Percentiles rank a stretch among this genome's conserved stretches.
These are phyloP conservation scores for Sorex fumeus DNA, from an alignment of 2,113 vertebrate genomes.

Conservation along the genomic window DNA sequence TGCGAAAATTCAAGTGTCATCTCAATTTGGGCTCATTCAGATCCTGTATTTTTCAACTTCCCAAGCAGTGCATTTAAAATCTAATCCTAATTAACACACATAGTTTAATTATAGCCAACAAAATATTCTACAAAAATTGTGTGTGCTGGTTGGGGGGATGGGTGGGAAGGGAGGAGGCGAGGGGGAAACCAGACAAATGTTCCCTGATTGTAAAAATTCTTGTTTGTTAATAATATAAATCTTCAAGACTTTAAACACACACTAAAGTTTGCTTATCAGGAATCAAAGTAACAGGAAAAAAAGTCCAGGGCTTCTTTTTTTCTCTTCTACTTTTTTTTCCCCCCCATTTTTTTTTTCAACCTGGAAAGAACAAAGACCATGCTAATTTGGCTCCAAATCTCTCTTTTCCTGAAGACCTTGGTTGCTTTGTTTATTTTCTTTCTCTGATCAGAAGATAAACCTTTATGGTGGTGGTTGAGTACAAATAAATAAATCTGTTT, in stretches of 20 bases:
- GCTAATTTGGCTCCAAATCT: slow-evolving; percentile 61
- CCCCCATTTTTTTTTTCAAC: slow-evolving; percentile 73
- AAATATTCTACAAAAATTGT: slow-evolving; percentile 90
- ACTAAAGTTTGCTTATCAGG: slow-evolving; percentile 84
- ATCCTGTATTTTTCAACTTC: slow-evolving; percentile 90
- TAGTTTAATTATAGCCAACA: slow-evolving; percentile 91
- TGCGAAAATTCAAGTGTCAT: slow-evolving; percentile 91
- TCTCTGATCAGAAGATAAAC: slow-evolving; percentile 81
- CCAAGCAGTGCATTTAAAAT: slow-evolving; percentile 90
- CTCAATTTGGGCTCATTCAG: slow-evolving; percentile 90
- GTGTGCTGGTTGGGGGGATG: slow-evolving; percentile 83
- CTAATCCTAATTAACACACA: slow-evolving; percentile 91
- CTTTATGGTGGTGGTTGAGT: slow-evolving; percentile 76
- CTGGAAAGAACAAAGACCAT: slow-evolving; percentile 83
- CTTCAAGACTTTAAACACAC: slow-evolving; percentile 87
- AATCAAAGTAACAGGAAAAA: slow-evolving; percentile 80
- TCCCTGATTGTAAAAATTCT: slow-evolving; percentile 89
- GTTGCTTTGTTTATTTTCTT: slow-evolving; percentile 77
- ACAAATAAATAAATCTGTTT: slow-evolving; percentile 82
- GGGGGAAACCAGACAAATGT: slow-evolving; percentile 87
- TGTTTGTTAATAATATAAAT: slow-evolving; percentile 89
- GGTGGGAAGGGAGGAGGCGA: slow-evolving; percentile 81
- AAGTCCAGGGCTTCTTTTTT: slow-evolving; percentile 36
- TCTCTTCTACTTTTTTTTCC: neutral
- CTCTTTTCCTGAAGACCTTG: slow-evolving; percentile 66